These are phyloP conservation scores for Heliconius congener DNA, from an alignment of 1,140 invertebrate genomes.

Conservation along the genomic window DNA sequence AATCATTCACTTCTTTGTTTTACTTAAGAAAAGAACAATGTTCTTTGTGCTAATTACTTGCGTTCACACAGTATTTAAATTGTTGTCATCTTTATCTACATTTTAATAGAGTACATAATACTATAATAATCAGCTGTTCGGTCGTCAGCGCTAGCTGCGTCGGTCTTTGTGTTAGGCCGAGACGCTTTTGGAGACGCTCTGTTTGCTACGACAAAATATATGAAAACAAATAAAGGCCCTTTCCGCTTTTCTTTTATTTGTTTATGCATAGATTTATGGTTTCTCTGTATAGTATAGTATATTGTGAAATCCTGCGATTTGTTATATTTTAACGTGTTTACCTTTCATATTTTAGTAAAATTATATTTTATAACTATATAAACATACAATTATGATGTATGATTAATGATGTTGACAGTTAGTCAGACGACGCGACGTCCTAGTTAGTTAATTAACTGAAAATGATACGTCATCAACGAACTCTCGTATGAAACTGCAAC, in stretches of 20 bases:
- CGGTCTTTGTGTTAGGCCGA: slow-evolving; percentile 24
- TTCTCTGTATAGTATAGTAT: neutral
- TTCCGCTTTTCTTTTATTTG: slow-evolving; percentile 17
- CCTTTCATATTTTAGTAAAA: neutral
- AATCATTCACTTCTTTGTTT: slow-evolving; percentile 22
- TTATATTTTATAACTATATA: neutral
- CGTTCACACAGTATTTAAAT: slow-evolving; percentile 19
- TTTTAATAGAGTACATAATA: neutral
- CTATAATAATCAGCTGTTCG: slow-evolving; percentile 9
- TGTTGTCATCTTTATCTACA: neutral
- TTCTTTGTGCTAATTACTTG: slow-evolving; percentile 17
- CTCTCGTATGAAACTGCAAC: slow-evolving; percentile 52
- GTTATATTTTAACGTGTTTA: neutral
- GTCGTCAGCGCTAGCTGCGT: neutral
- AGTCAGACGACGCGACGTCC: slow-evolving; percentile 21
- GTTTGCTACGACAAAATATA: slow-evolving; percentile 20
- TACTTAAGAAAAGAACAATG: slow-evolving; percentile 24
- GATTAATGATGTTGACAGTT: slow-evolving; percentile 7
- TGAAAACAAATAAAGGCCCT: slow-evolving; percentile 22
- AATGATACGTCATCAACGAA: slow-evolving; percentile 42
- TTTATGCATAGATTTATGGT: neutral
- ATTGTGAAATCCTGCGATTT: neutral
- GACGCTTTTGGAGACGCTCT: slow-evolving; percentile 30
- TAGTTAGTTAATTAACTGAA: slow-evolving; percentile 29
- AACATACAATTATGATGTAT: neutral